phyloP scores from a whole-genome alignment of 2,113 vertebrate genomes.

The Atherinomorus stipes region DNA sequence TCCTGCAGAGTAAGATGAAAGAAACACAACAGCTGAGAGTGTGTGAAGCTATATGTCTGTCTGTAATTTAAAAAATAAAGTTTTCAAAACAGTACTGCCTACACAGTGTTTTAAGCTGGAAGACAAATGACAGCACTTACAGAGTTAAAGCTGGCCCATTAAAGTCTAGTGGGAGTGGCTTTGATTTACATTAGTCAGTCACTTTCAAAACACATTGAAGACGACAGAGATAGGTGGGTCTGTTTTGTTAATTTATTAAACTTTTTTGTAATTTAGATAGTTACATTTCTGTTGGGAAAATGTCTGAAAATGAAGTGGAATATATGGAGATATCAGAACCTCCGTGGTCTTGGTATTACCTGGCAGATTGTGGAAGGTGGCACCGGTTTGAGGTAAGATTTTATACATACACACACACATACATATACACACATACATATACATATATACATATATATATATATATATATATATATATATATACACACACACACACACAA shows the following conservation, averaged over 20 bases:
- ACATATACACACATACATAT: too few relatives aligned
- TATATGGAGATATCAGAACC: conserved; percentile 88
- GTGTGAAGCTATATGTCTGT: conserved; percentile 29
- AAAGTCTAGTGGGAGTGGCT: conserved; percentile 37
- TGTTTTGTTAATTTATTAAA: background rate
- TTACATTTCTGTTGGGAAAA: background rate
- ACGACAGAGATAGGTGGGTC: background rate
- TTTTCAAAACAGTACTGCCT: background rate
- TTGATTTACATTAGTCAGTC: background rate
- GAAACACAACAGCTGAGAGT: conserved; percentile 7
- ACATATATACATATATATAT: too few relatives aligned
- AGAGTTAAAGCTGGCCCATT: background rate
- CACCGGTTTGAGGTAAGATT: conserved; percentile 89
- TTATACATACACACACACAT: too few relatives aligned
- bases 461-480: too few relatives aligned
- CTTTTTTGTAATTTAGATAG: background rate
- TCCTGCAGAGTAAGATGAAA: background rate
- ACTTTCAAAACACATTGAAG: too few relatives aligned
- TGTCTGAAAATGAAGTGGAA: conserved; percentile 49
- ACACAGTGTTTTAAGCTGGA: background rate
- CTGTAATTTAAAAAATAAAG: conserved; percentile 52
- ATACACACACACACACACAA: too few relatives aligned
- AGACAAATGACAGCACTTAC: background rate
- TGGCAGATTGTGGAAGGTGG: conserved; percentile 90
- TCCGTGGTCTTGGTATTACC: conserved; percentile 89